These are phyloP conservation scores for Stichopus horrens DNA, from an alignment of 53 echinoderm and acorn worm genomes.

Conservation along the genomic window DNA sequence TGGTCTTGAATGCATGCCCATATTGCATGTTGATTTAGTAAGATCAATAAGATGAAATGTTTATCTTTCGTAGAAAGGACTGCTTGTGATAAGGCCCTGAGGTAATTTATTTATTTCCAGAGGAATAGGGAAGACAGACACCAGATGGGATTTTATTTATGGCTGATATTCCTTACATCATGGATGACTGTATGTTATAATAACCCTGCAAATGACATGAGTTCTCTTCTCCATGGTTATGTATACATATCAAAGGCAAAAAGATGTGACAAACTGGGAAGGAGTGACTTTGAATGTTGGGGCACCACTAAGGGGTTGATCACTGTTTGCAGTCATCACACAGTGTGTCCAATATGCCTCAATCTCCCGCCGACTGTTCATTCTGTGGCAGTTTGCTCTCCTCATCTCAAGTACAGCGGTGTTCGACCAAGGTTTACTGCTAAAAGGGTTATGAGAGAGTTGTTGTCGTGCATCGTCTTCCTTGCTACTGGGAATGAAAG, in stretches of 20 bases:
- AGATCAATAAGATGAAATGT: constrained; percentile 40
- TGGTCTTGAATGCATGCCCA: constrained; percentile 2
- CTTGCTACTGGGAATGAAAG: no score
- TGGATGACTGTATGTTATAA: background rate
- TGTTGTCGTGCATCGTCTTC: no score
- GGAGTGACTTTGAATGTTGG: constrained; percentile 10
- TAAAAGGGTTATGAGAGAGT: no score
- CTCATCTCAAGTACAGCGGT: no score
- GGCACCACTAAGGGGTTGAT: background rate
- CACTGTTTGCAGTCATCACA: no score
- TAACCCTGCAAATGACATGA: constrained; percentile 10
- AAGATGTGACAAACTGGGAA: background rate
- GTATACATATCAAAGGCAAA: background rate
- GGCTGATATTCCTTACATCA: background rate
- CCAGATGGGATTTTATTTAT: constrained; percentile 43
- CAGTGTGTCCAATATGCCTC: no score
- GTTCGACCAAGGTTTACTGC: no score
- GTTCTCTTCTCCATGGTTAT: constrained; percentile 4
- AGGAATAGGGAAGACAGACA: constrained; percentile 17
- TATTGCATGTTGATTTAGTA: constrained; percentile 43
- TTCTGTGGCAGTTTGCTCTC: no score
- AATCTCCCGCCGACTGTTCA: no score
- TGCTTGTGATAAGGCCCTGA: constrained; percentile 37
- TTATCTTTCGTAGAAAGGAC: constrained; percentile 41
- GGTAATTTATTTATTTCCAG: constrained; percentile 41